Evolutionary conservation across 2,797 vertebrate genomes (phyloP), one percentile per base, ranked within the genome.

Genomic region (Perodicticus potto): DNA sequence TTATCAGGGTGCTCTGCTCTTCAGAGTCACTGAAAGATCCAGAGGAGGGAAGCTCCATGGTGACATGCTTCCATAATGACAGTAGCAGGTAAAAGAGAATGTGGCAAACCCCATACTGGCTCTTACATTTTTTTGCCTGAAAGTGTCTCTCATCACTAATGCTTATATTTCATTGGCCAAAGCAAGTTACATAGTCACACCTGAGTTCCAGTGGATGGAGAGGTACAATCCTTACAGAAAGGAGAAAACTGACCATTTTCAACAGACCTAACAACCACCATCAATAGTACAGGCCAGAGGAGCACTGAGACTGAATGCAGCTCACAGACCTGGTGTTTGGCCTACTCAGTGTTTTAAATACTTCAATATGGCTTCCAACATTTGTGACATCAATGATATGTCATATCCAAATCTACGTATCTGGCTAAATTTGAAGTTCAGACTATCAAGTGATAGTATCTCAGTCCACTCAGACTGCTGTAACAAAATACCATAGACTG

Each of bases 381-480:
- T 91, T 34, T 88, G 29, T 76, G 61, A 74, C 34, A 73, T 57
- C 7, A 29, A 89, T 45, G 76, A 23, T 74, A 86, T 55, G 73
- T 49, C 57, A 90, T 40, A 76, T 11, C 25, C 19, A 63, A 74
- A 88, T 63, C 29, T 84, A 59, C 37, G 63, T 45, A 70, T 37
- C 43, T 87, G 53, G 55, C 23, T 83, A 65, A 59, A 61, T 61
- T 57, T 94, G 81, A 94, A 78, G 61, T 55, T 91, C n/a, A 27
- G 37, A 81, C 78, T 32, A n/a, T 16, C 19, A 61, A 61, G 65
- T 69, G 43, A 59, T 22, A 84, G 17, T 55, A 4, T 53, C 63
- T 12, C 7, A 20, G 55, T 80, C 23, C 0, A 17, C n/a, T 59
- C n/a, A 27, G 77, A 55, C n/a, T 27, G 77, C 23, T 59, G 8